These are phyloP conservation scores for Tricholaema leucomelas DNA, from an alignment of 2,113 vertebrate genomes.

Conservation along the genomic window DNA sequence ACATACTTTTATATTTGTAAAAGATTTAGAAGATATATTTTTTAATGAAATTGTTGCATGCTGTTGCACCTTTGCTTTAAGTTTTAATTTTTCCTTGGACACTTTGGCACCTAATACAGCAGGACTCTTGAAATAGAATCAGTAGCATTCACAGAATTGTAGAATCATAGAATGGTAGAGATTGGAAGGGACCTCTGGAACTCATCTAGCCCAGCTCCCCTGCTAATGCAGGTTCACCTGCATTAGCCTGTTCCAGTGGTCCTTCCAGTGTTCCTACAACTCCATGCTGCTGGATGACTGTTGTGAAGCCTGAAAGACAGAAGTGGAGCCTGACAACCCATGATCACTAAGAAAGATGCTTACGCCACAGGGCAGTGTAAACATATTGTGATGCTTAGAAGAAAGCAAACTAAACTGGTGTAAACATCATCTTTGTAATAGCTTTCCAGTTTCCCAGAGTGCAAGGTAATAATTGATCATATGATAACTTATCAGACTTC, in stretches of 20 bases:
- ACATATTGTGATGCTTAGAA: not conserved
- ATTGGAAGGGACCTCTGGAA: too few species aligned
- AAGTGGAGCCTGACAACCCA: not conserved
- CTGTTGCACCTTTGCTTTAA: not conserved
- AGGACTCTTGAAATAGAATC: not conserved
- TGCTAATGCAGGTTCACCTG: too few species aligned
- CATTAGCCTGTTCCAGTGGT: too few species aligned
- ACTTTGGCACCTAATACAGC: not conserved
- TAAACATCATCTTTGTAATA: not conserved
- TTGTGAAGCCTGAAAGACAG: not conserved
- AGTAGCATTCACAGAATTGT: not conserved
- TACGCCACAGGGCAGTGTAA: not conserved
- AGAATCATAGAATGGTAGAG: too few species aligned
- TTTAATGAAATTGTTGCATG: not conserved
- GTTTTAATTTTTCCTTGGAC: not conserved
- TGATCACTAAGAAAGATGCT: not conserved
- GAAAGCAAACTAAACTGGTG: not conserved
- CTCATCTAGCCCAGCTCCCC: too few species aligned
- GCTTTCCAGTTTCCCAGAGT: not conserved
- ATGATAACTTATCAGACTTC: not conserved
- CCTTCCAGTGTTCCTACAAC: not conserved
- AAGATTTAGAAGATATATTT: not conserved
- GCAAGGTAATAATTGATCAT: not conserved
- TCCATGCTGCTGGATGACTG: not conserved
- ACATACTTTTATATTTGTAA: constrained; percentile 28